Evolutionary conservation across 2,797 vertebrate genomes (phyloP).

Genomic region (Selene dorsalis): DNA sequence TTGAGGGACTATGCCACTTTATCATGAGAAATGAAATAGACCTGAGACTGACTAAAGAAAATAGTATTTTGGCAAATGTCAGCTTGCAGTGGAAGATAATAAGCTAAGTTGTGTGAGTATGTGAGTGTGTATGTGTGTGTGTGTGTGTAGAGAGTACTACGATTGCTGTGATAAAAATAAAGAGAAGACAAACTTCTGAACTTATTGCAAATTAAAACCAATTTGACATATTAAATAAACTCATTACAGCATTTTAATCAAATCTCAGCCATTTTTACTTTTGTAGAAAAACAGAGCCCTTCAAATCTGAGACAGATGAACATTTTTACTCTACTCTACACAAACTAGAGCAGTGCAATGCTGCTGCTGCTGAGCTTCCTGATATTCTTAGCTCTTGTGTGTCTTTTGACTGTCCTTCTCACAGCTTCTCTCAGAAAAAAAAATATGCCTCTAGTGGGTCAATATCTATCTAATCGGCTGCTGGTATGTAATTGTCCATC

Average conservation of each 20-base stretch:
- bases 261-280: not conserved
- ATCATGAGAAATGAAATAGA: not conserved
- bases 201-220: not conserved
- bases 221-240: not conserved
- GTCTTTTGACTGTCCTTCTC: slow-evolving; percentile 62
- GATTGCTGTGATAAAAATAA: not conserved
- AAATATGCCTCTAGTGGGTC: slow-evolving; percentile 44
- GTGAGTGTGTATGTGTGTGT: not conserved
- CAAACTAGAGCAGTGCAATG: slow-evolving; percentile 12
- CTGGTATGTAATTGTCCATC: slow-evolving; percentile 64
- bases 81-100: not conserved
- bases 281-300: slow-evolving; percentile 5
- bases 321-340: not conserved
- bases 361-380: slow-evolving; percentile 29
- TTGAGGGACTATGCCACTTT: slow-evolving; percentile 68
- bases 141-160: not conserved
- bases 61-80: not conserved
- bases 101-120: not conserved
- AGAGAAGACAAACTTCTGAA: not conserved
- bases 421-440: slow-evolving; percentile 30
- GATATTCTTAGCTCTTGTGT: slow-evolving; percentile 56
- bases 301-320: slow-evolving; percentile 6
- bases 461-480: slow-evolving; percentile 56
- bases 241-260: not conserved
- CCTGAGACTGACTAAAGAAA: not conserved